Base-by-base conservation (phyloP, 1,140 invertebrate species). In the Lordiphosa clarofinis region DNA sequence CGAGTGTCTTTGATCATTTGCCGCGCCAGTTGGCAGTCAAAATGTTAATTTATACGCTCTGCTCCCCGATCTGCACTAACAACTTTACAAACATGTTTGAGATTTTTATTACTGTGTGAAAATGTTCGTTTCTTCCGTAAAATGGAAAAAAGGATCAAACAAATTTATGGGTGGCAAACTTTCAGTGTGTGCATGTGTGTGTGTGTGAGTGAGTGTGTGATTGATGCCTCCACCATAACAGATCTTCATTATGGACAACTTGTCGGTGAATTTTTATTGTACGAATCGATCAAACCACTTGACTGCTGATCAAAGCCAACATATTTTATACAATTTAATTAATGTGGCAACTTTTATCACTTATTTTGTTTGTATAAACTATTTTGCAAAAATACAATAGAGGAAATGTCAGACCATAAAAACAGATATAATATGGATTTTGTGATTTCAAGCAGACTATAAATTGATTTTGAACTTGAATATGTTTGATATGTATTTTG, bases 61-160 rank as follows among this genome's bases (percentile, higher is more conserved):
- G 82, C 57, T 60, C 56, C 79, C 69, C 56, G 67, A 57, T 58
- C 58, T 61, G 67, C 59, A 69, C 61, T 86, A 86, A 84, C 78
- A 86, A 73, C 73, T 86, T 86, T 86, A 84, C 73, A 86, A 86
- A 86, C 78, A 84, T 84, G 78, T 84, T 86, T 86, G 78, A 84
- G 79, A 78, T 86, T 84, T 84, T 84, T 84, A 84, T 84, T 84
- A 71, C 79, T 64, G 79, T 84, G 78, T 84, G 79, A 84, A 84
- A 81, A 84, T 73, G 57, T 67, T 53, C 69, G 69, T 72, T 68
- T 82, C 63, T 84, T 84, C 78, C 64, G 79, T 73, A 56, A 69
- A 84, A 84, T 60, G 43, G 61, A 46, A 53, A 56, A 43, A 57
- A 79, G 76, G 78, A 76, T 82, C 76, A 81, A 81, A 81, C 76